Base-by-base conservation (phyloP, 1,140 invertebrate species). In the Carcinoscorpius rotundicauda region DNA sequence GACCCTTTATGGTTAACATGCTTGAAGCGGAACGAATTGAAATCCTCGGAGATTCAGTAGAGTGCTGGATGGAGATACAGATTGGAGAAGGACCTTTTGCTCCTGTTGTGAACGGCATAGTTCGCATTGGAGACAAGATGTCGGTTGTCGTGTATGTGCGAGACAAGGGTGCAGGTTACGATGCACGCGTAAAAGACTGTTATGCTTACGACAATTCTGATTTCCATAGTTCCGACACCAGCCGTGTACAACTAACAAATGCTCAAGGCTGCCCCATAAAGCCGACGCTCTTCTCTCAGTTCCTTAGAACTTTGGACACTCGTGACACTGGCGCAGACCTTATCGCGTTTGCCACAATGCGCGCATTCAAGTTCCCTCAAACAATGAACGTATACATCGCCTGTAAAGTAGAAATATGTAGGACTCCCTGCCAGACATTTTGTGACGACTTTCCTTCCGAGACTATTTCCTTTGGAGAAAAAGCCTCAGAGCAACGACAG, bases 371-470 rank as follows among this genome's bases (percentile, higher is more conserved):
- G 77, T 92, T 92, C 76, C 89, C 89, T 0, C 88, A 92, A 72
- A 83, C 87, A 49, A 90, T 90, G 86, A 88, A 92, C 70, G 77
- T 92, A 10, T 85, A 85, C 66, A 83, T 92, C 57, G 87, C 90
- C 72, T 92, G 89, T 72, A 88, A 90, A 66, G 84, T 91, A 0
- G 87, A 91, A 71, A 76, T 92, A 0, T 91, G 88, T 70, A 91
- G 91, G 77, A 66, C 56, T 60, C 10, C 6, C 8, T 66, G 65
- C 49, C 65, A 66, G 49, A 60, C 65, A 29, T 29, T 29, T 29
- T 29, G 29, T 29, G 29, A 29, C 29, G 29, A 29, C 29, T 29
- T 29, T 29, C 29, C 29, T 29, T 29, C 29, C 29, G 29, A 29
- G 29, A 29, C 29, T 29, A 29, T 29, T 29, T 29, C 29, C 29